phyloP scores from a whole-genome alignment of 2,888 invertebrate species.

The Branchipolynoe longqiensis region DNA sequence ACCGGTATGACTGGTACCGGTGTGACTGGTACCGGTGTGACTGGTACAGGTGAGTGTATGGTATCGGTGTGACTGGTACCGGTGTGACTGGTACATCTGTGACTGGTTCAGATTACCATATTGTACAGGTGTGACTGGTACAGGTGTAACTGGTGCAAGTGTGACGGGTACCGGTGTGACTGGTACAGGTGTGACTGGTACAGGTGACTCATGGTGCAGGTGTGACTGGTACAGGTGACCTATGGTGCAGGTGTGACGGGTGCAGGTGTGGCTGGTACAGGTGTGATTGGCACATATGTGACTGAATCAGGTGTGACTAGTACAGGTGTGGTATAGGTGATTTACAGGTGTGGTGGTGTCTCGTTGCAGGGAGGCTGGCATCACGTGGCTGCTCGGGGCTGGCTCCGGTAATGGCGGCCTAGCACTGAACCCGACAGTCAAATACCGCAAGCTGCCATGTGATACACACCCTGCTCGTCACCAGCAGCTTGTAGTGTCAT shows the following conservation, averaged over 20 bases:
- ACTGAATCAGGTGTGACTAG: not conserved
- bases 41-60: too few species aligned
- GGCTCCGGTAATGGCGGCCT: slow-evolving; percentile 3
- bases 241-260: not conserved
- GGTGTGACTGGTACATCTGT: not conserved
- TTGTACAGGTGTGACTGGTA: not conserved
- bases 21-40: too few species aligned
- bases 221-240: not conserved
- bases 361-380: slow-evolving; percentile 41
- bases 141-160: not conserved
- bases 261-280: not conserved
- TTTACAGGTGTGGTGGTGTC: not conserved
- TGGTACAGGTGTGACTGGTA: too few species aligned
- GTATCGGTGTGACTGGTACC: too few species aligned
- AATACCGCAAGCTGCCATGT: slow-evolving; percentile 22
- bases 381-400: slow-evolving; percentile 46
- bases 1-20: too few species aligned
- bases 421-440: not conserved
- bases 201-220: too few species aligned
- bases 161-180: too few species aligned
- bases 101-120: not conserved
- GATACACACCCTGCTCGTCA: too few species aligned
- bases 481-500: not conserved
- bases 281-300: not conserved
- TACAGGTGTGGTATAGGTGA: not conserved